phyloP scores from a whole-genome alignment of 2,113 vertebrate species.

The Megalops atlanticus region DNA sequence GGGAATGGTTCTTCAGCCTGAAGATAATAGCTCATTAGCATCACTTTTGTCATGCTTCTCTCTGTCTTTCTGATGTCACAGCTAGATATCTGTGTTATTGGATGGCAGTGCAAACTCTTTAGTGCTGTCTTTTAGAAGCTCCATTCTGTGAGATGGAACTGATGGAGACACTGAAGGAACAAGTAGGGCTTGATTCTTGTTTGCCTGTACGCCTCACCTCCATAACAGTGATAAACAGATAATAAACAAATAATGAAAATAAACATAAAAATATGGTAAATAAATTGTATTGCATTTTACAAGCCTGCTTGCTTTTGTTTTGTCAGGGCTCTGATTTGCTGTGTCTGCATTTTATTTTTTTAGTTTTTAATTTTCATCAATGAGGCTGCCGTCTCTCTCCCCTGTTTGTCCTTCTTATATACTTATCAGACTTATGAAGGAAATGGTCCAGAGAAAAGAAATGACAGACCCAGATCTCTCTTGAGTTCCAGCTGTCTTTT shows the following conservation, averaged over 20 bases:
- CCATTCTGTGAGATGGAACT: slow-evolving; percentile 64
- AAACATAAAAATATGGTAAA: neutral
- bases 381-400: neutral
- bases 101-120: slow-evolving; percentile 65
- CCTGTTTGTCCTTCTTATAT: neutral
- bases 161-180: slow-evolving; percentile 61
- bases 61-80: slow-evolving; percentile 63
- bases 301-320: neutral
- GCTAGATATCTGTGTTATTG: slow-evolving; percentile 62
- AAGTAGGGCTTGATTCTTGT: slow-evolving; percentile 55
- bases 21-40: slow-evolving; percentile 72
- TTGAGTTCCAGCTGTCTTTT: neutral
- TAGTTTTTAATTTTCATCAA: neutral
- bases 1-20: slow-evolving; percentile 45
- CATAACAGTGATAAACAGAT: neutral
- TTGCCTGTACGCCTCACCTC: neutral
- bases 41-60: slow-evolving; percentile 61
- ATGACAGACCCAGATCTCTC: neutral
- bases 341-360: neutral
- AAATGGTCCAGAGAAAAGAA: neutral
- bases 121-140: slow-evolving; percentile 58
- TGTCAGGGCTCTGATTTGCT: neutral
- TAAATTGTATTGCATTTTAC: neutral
- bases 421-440: neutral
- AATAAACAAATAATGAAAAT: neutral